phyloP scores from a whole-genome alignment of 2,113 vertebrate genomes.

The Sminthopsis crassicaudata region DNA sequence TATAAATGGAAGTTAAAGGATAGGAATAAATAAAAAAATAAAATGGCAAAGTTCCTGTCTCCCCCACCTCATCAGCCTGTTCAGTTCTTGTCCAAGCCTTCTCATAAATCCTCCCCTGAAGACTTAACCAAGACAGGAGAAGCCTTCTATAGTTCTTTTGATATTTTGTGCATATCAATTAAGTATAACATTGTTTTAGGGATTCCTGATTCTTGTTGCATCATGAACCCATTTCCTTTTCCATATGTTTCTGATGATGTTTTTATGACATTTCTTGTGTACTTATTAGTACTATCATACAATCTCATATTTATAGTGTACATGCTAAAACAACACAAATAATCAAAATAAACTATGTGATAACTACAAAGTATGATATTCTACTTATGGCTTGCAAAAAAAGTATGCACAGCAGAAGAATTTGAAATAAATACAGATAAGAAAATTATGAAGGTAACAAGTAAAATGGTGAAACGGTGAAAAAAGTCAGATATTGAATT shows the following conservation, averaged over 20 bases:
- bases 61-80: background rate
- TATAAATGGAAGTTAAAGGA: background rate
- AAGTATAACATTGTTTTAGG: background rate
- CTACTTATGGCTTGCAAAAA: background rate
- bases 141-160: background rate
- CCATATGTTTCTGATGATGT: background rate
- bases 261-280: background rate
- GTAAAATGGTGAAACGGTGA: background rate
- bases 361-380: background rate
- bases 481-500: background rate
- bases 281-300: background rate
- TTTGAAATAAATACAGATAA: background rate
- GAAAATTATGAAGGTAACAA: background rate
- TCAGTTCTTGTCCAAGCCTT: background rate
- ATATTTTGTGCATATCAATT: background rate
- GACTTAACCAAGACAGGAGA: background rate
- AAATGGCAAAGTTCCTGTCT: background rate
- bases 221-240: background rate
- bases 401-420: background rate
- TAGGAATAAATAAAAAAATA: background rate
- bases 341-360: background rate
- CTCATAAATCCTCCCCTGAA: background rate
- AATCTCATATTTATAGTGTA: background rate
- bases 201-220: background rate
- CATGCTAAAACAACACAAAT: background rate